phyloP scores from a whole-genome alignment of 2,888 invertebrate genomes.

The Azorinus chamasolen region DNA sequence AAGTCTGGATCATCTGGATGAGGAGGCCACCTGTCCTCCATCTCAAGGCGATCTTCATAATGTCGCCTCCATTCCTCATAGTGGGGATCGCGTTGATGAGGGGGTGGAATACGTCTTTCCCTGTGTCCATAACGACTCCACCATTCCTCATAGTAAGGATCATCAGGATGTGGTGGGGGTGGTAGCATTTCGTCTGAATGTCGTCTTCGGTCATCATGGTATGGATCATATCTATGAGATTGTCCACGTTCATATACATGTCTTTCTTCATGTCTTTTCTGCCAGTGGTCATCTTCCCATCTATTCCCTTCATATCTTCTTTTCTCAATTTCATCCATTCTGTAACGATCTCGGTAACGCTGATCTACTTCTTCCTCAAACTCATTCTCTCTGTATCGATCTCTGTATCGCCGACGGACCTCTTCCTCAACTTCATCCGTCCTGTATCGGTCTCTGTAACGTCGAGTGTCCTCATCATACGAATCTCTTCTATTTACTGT shows the following conservation, averaged over 20 bases:
- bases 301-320: slow-evolving; percentile 3
- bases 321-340: not conserved
- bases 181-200: not conserved
- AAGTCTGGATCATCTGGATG: not conserved
- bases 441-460: not conserved
- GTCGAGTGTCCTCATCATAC: not conserved
- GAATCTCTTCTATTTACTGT: not conserved
- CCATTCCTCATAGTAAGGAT: slow-evolving; percentile 27
- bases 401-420: not conserved
- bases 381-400: not conserved
- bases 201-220: not conserved
- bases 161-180: slow-evolving; percentile 10
- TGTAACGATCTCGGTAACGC: not conserved
- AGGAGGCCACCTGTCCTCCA: not conserved
- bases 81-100: slow-evolving; percentile 11
- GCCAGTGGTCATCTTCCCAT: not conserved
- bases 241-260: not conserved
- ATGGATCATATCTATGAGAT: not conserved
- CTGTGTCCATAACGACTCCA: not conserved
- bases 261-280: not conserved
- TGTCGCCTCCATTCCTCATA: slow-evolving; percentile 20
- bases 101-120: not conserved
- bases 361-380: too few relatives aligned
- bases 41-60: slow-evolving; percentile 1
- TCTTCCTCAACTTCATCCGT: not conserved